phyloP scores from a whole-genome alignment of 1,140 invertebrate species.

The Dendrolimus punctatus region DNA sequence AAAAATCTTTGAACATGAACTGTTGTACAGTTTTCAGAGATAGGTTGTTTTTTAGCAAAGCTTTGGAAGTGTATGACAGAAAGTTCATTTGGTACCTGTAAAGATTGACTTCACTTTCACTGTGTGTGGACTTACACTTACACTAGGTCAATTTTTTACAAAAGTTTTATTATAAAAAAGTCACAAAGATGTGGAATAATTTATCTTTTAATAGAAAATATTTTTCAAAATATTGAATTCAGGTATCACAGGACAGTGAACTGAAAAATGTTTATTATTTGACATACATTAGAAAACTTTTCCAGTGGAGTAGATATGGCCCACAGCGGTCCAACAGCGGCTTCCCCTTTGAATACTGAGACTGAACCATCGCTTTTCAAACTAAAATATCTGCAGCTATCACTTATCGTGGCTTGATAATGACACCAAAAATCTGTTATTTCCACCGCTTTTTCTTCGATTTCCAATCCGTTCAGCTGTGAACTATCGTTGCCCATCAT shows the following conservation, averaged over 20 bases:
- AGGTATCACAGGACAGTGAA: background rate
- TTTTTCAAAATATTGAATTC: background rate
- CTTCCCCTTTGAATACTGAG: conserved; percentile 82
- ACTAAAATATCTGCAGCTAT: conserved; percentile 67
- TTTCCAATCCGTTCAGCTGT: conserved; percentile 78
- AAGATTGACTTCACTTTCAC: too few species aligned
- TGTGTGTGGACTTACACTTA: too few species aligned
- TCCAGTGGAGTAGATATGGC: conserved; percentile 77
- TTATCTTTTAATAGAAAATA: too few species aligned
- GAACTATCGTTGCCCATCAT: conserved; percentile 85
- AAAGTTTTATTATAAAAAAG: too few species aligned
- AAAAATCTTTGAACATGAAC: too few species aligned
- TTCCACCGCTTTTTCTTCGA: conserved; percentile 82
- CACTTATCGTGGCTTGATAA: conserved; percentile 77
- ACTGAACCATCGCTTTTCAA: conserved; percentile 75
- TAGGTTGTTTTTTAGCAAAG: too few species aligned
- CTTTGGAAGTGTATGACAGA: too few species aligned
- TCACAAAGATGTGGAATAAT: too few species aligned
- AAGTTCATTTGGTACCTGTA: too few species aligned
- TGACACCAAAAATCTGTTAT: conserved; percentile 85
- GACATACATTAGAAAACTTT: conserved; percentile 79
- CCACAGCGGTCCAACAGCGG: conserved; percentile 76
- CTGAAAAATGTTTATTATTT: background rate
- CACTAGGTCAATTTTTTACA: too few species aligned
- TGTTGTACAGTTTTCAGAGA: too few species aligned